Evolutionary conservation across 2,797 vertebrate genomes (phyloP).

Genomic region (Macrochelys suwanniensis): DNA sequence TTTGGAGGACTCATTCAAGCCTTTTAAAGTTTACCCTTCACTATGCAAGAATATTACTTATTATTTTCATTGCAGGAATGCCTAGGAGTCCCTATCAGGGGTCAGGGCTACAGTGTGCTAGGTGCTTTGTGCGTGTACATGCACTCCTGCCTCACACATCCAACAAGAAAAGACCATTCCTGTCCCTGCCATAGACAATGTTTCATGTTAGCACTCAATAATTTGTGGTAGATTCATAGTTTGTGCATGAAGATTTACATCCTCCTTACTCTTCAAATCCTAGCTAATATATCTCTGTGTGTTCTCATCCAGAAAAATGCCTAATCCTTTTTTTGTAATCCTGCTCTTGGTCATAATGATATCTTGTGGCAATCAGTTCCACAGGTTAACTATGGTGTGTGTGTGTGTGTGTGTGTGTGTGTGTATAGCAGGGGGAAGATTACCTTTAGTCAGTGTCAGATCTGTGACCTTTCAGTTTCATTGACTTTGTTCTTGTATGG

Average conservation of each 20-base stretch:
- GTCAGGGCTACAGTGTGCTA: not conserved
- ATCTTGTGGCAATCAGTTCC: not conserved
- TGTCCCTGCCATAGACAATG: not conserved
- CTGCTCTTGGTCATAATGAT: slow-evolving; percentile 7
- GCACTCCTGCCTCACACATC: not conserved
- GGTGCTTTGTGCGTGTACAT: not conserved
- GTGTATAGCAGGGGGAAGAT: not conserved
- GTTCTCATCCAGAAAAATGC: not conserved
- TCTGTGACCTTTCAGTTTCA: not conserved
- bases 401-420: too few species aligned
- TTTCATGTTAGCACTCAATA: not conserved
- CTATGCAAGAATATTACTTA: not conserved
- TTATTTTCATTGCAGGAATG: not conserved
- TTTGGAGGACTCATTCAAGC: not conserved
- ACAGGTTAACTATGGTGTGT: not conserved
- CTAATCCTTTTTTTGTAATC: not conserved
- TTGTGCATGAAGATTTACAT: not conserved
- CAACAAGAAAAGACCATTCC: not conserved
- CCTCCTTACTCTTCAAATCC: not conserved
- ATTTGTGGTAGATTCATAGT: not conserved
- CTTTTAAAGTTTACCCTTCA: not conserved
- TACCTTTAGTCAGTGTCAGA: not conserved
- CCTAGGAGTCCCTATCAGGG: not conserved
- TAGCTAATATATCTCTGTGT: not conserved
- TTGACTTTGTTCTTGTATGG: not conserved